Percentiles rank a stretch among this genome's conserved stretches.
Evolutionary conservation across 2,888 invertebrate genomes (phyloP).

Genomic region (Thera britannica): DNA sequence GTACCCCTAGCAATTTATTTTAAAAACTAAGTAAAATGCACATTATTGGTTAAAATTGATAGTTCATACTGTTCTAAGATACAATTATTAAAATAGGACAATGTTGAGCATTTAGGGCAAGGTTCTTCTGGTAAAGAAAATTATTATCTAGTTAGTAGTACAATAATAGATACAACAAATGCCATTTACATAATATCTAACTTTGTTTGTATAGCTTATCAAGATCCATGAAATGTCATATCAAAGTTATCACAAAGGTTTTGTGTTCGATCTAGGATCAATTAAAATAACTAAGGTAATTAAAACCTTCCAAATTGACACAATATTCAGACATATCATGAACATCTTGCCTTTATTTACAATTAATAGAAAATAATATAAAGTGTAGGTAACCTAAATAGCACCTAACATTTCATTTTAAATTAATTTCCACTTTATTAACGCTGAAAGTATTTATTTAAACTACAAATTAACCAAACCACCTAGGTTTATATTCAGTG

Average conservation of each 20-base stretch:
- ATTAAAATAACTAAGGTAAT: conserved; percentile 21
- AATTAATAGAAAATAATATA: no score
- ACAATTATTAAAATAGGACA: conserved; percentile 25
- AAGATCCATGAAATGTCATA: conserved; percentile 15
- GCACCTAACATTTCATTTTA: neutral
- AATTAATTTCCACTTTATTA: neutral
- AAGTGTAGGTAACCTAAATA: neutral
- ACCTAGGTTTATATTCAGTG: neutral
- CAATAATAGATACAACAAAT: conserved; percentile 9
- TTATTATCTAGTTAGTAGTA: neutral
- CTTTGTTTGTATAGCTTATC: neutral
- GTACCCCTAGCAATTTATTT: conserved; percentile 15
- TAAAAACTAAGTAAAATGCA: conserved; percentile 25
- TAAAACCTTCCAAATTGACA: conserved; percentile 25
- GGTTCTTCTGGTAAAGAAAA: conserved; percentile 4
- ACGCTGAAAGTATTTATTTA: neutral
- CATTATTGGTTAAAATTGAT: conserved; percentile 16
- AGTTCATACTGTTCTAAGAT: conserved; percentile 12
- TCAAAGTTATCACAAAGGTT: conserved; percentile 16
- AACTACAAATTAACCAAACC: neutral
- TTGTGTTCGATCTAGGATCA: conserved; percentile 34
- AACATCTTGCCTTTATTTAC: neutral
- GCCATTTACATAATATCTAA: neutral
- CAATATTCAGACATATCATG: neutral
- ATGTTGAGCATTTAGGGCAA: conserved; percentile 32